Evolutionary conservation across 2,888 invertebrate species (phyloP), one percentile per base, ranked within the genome.

Genomic region (Dorcus parallelipipedus): DNA sequence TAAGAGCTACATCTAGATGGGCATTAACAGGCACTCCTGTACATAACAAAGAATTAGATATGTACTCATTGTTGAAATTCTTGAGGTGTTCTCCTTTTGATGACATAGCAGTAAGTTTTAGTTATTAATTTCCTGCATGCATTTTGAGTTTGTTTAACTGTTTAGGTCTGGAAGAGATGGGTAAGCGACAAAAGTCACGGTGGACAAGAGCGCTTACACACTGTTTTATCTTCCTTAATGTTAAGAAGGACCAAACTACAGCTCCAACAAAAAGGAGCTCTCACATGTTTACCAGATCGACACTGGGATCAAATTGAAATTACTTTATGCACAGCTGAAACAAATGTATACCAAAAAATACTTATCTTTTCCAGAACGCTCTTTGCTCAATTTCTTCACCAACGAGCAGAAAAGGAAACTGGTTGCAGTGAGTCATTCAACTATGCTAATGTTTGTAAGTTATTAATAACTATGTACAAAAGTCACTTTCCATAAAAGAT

Each of bases 11-110:
- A 56, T 80, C 83, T 1, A 86, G 94, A 9, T 95, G 93, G 93
- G 89, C 88, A 0, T 82, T 97, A 17, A 95, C 97, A 0, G 97
- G 97, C 26, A 97, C 97, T 0, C 97, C 97, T 0, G 89, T 98
- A 43, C 97, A 97, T 72, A 98, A 98, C 76, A 91, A 93, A 74
- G 90, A 95, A 73, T 78, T 90, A 58, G 96, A 93, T 75, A 80
- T 93, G 41, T 93, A 86, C 77, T 85, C 91, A 0, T 77, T 93
- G 48, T 74, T 93, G 9, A 91, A 95, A 76, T 98, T 95, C 76
- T 77, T 98, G 7, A 80, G 86, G 9, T 92, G 93, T 71, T 82
- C 88, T 6, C 97, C 97, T 0, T 97, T 97, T 76, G 91, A 95
- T 73, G 95, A 97, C 64, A 80, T 91, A 45, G 79, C 78, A 9